These are phyloP conservation scores for Entomobrya proxima DNA, from an alignment of 2,888 invertebrate species.

Conservation along the genomic window DNA sequence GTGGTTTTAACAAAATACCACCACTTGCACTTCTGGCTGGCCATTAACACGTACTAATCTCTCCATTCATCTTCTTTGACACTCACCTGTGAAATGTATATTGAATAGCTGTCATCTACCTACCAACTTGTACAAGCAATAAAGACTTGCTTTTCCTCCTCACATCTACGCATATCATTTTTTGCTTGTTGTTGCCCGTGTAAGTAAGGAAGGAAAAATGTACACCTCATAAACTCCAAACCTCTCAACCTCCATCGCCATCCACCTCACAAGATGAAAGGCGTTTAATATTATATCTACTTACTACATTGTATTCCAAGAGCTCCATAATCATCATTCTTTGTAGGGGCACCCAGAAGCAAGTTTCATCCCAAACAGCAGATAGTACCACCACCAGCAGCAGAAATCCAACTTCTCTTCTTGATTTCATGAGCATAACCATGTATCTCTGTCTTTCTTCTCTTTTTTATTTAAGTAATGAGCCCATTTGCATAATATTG, in stretches of 20 bases:
- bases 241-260: not conserved
- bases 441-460: conserved; percentile 63
- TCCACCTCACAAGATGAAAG: conserved; percentile 61
- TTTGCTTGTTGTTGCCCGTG: conserved; percentile 17
- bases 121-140: conserved; percentile 56
- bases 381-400: not conserved
- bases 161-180: not conserved
- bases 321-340: not conserved
- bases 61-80: conserved; percentile 76
- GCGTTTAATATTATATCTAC: conserved; percentile 37
- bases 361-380: conserved; percentile 39
- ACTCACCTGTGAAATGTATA: conserved; percentile 74
- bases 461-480: conserved; percentile 61
- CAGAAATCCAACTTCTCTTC: conserved; percentile 26
- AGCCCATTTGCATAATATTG: conserved; percentile 65
- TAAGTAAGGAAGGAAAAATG: conserved; percentile 48
- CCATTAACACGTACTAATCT: conserved; percentile 76
- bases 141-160: conserved; percentile 16
- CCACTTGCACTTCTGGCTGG: conserved; percentile 46
- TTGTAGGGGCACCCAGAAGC: conserved; percentile 52
- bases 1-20: not conserved
- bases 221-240: conserved; percentile 11
- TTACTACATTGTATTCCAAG: not conserved
- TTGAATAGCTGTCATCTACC: conserved; percentile 62
- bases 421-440: conserved; percentile 44